phyloP scores from a whole-genome alignment of 2,113 vertebrate genomes.

The Natator depressus region DNA sequence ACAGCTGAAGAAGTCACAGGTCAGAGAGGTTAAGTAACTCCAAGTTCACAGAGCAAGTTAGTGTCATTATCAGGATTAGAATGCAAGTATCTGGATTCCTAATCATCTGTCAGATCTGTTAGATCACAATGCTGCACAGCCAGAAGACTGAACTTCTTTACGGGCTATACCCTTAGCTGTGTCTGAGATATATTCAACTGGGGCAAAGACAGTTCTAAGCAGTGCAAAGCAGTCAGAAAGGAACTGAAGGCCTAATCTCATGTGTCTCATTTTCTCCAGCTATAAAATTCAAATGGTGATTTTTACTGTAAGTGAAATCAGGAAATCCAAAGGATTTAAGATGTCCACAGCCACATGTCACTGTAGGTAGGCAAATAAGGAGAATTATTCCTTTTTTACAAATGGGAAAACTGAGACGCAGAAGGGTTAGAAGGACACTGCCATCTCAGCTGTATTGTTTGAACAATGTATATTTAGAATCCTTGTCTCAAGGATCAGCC shows the following conservation, averaged over 20 bases:
- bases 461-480: neutral
- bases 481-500: neutral
- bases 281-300: neutral
- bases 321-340: neutral
- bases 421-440: neutral
- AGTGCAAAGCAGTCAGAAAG: neutral
- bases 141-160: neutral
- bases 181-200: neutral
- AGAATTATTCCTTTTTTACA: neutral
- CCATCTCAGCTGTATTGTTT: neutral
- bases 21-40: neutral
- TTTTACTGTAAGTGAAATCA: neutral
- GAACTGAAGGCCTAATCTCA: neutral
- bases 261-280: neutral
- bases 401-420: neutral
- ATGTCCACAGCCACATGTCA: neutral
- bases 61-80: neutral
- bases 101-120: rapidly evolving
- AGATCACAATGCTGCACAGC: neutral
- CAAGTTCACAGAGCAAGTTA: neutral
- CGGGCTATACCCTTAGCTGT: neutral
- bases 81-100: neutral
- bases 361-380: neutral
- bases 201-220: neutral
- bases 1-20: neutral